Percentiles rank a stretch among this genome's conserved stretches.
Conservation (phyloP, 2,113 vertebrate genomes). For the Tachuris rubrigastra region DNA sequence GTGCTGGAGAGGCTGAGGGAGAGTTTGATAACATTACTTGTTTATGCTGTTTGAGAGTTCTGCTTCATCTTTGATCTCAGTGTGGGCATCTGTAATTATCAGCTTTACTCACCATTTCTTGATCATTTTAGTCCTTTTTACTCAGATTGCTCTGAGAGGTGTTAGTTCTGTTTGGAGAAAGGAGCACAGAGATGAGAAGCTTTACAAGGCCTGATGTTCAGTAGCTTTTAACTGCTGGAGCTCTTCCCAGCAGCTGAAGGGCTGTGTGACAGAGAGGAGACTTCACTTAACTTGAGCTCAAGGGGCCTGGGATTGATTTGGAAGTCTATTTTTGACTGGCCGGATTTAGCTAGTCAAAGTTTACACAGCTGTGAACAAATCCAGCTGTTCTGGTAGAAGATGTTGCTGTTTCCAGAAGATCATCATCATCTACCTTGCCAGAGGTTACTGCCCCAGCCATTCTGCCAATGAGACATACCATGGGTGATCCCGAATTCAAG, state of each 20-base stretch:
- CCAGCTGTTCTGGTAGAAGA: conserved; percentile 26
- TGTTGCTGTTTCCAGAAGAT: conserved; percentile 3
- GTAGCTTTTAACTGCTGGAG: conserved; percentile 11
- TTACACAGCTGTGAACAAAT: conserved; percentile 29
- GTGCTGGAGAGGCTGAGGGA: background rate
- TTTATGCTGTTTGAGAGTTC: background rate
- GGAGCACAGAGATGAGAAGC: background rate
- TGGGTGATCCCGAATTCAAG: background rate
- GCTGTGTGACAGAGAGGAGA: background rate
- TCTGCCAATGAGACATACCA: background rate
- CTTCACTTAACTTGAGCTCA: background rate
- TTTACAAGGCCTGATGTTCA: background rate
- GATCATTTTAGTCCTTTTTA: background rate
- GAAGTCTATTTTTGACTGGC: conserved; percentile 15
- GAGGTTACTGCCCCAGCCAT: background rate
- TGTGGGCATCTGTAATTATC: background rate
- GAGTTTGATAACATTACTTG: background rate
- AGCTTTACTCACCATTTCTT: background rate
- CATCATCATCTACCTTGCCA: background rate
- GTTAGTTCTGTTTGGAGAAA: background rate
- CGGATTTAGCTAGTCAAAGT: conserved; percentile 50
- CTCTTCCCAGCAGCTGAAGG: conserved; percentile 9
- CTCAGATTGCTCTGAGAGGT: background rate
- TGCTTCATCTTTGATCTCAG: background rate
- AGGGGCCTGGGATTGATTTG: conserved; percentile 24